Evolutionary conservation across 2,797 vertebrate genomes (phyloP).

Genomic region (Aldrovandia affinis): DNA sequence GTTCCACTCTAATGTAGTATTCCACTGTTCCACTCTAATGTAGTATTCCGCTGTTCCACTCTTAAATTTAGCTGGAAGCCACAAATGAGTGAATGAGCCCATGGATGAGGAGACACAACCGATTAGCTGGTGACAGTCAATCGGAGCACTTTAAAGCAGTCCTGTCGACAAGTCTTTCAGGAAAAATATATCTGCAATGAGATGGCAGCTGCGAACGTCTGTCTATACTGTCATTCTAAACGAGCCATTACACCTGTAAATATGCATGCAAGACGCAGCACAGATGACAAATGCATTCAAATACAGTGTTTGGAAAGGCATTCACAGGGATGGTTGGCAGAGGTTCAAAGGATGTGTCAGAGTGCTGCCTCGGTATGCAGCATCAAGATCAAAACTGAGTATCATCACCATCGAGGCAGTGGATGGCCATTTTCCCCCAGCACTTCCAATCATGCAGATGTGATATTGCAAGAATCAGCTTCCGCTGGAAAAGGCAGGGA

Average conservation of each 20-base stretch:
- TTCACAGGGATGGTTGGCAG: neutral
- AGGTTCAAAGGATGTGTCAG: neutral
- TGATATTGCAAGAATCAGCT: neutral
- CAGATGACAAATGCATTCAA: neutral
- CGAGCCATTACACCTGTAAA: neutral
- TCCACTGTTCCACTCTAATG: neutral
- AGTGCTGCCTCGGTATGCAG: neutral
- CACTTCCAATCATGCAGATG: neutral
- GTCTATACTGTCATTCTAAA: neutral
- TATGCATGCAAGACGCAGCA: neutral
- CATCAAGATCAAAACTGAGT: neutral
- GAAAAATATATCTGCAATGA: neutral
- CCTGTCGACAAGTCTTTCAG: neutral
- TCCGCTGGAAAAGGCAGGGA: neutral
- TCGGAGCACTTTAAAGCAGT: neutral
- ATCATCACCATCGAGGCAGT: neutral
- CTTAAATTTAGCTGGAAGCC: neutral
- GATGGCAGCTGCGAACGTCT: neutral
- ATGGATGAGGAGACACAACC: neutral
- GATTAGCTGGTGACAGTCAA: neutral
- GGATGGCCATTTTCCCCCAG: neutral
- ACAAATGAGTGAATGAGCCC: neutral
- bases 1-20: no score
- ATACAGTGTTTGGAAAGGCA: neutral
- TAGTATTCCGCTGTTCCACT: neutral